Conservation (phyloP, 1,140 invertebrate genomes). For the Phocides pigmalion region DNA sequence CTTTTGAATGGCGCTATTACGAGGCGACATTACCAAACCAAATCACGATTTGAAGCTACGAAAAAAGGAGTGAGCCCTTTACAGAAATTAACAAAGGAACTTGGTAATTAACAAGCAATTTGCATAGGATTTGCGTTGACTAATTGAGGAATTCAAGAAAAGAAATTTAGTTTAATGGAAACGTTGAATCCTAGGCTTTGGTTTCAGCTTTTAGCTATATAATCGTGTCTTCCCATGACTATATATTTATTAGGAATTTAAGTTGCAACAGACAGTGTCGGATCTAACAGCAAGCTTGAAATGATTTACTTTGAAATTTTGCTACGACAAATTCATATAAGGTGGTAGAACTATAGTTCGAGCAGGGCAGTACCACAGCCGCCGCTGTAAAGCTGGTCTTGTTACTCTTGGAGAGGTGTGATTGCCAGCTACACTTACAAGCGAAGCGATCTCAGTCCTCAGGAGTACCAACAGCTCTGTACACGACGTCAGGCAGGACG, state of each 20-base stretch:
- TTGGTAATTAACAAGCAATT: slow-evolving; percentile 48
- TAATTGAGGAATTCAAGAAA: slow-evolving; percentile 47
- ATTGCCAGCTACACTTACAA: too few relatives aligned
- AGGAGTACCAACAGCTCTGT: too few relatives aligned
- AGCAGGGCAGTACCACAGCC: too few relatives aligned
- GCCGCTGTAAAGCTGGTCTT: too few relatives aligned
- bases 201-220: slow-evolving; percentile 27
- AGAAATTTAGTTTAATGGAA: slow-evolving; percentile 30
- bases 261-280: too few relatives aligned
- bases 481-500: too few relatives aligned
- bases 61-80: slow-evolving; percentile 30
- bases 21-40: slow-evolving; percentile 28
- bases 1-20: neutral
- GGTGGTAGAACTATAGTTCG: too few relatives aligned
- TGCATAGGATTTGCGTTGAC: slow-evolving; percentile 49
- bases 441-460: too few relatives aligned
- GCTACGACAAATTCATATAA: too few relatives aligned
- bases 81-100: slow-evolving; percentile 44
- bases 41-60: slow-evolving; percentile 23
- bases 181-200: slow-evolving; percentile 25
- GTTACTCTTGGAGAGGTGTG: too few relatives aligned
- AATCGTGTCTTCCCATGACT: slow-evolving; percentile 5
- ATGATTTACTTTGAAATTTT: too few relatives aligned
- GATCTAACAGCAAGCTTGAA: too few relatives aligned
- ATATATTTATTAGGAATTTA: neutral